phyloP scores from a whole-genome alignment of 2,113 vertebrate genomes.

The Oreochromis tanganicae region DNA sequence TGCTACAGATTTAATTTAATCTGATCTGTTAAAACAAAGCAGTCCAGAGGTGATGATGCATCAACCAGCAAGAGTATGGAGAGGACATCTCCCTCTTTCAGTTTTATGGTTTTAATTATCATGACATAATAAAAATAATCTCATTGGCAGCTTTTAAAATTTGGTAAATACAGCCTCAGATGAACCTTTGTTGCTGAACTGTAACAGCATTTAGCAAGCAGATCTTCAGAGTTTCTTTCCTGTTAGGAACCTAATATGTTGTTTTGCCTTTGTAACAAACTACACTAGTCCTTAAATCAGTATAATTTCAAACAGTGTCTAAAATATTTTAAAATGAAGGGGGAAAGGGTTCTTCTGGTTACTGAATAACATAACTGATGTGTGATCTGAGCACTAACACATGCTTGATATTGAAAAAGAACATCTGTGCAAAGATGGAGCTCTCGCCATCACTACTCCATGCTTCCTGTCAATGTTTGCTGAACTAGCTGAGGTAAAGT shows the following conservation, averaged over 20 bases:
- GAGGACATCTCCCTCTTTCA: neutral
- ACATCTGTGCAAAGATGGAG: neutral
- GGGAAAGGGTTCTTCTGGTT: neutral
- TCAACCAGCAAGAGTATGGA: rapidly evolving
- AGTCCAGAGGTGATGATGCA: neutral
- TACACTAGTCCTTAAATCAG: neutral
- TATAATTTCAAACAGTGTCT: neutral
- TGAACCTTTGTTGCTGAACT: neutral
- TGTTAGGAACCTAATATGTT: neutral
- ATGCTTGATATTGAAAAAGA: neutral
- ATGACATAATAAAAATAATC: neutral
- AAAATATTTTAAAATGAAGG: neutral
- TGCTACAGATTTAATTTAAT: neutral
- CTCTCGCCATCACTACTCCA: neutral
- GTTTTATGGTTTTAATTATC: neutral
- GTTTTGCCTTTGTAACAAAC: neutral
- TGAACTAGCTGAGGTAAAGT: neutral
- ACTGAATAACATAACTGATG: neutral
- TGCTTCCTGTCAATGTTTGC: neutral
- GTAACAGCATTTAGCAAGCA: neutral
- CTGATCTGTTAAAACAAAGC: rapidly evolving
- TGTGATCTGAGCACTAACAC: neutral
- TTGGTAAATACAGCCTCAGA: too few relatives aligned
- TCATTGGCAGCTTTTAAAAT: neutral
- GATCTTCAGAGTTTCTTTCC: neutral